Percentiles rank a stretch among this genome's conserved stretches.
Evolutionary conservation across 92 coral and sea anemone species (phyloP).

Genomic region (Epizoanthus fatuus): DNA sequence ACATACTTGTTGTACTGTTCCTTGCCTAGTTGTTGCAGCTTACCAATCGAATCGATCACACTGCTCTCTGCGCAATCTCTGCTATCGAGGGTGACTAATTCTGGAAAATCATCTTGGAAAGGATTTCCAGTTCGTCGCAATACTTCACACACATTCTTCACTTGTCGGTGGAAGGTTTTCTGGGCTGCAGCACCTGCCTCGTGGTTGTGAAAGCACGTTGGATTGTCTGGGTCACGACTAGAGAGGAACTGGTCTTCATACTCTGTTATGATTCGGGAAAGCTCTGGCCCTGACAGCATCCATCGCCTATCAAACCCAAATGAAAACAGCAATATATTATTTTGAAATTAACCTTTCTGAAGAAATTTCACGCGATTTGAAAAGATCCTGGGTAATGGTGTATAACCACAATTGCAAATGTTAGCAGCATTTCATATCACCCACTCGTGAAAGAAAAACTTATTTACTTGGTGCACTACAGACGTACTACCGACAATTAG

Average conservation of each 20-base stretch:
- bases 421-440: no score
- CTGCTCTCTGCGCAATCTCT: conserved; percentile 62
- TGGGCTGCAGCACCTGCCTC: conserved; percentile 57
- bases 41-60: conserved; percentile 43
- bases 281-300: conserved; percentile 69
- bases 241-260: conserved; percentile 48
- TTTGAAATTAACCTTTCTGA: background rate
- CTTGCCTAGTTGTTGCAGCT: conserved; percentile 40
- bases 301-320: conserved; percentile 49
- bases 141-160: conserved; percentile 40
- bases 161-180: conserved; percentile 53
- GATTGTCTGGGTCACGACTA: conserved; percentile 49
- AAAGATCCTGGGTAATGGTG: no score
- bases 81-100: conserved; percentile 67
- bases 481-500: no score
- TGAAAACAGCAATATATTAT: background rate
- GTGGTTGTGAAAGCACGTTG: conserved; percentile 48
- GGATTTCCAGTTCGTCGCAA: conserved; percentile 69
- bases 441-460: no score
- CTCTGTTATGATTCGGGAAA: conserved; percentile 46
- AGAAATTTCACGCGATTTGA: background rate
- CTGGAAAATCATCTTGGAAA: conserved; percentile 68
- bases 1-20: conserved; percentile 49
- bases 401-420: no score
- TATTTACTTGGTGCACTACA: no score